Evolutionary conservation across 2,888 invertebrate species (phyloP), one percentile per base, ranked within the genome.

Genomic region (Pandemis heparana): DNA sequence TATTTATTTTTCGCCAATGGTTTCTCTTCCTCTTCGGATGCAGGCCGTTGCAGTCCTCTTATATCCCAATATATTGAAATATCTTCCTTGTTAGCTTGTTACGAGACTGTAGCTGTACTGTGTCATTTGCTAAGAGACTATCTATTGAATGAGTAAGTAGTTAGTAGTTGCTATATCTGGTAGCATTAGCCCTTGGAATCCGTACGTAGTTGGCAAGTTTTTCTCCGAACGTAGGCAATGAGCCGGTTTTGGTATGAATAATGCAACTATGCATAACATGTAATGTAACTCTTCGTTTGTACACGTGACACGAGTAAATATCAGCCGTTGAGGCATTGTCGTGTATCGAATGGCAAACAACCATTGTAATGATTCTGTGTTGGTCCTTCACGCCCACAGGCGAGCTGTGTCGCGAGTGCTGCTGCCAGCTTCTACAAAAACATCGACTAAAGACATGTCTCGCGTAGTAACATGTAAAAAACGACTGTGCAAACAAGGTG

Each of bases 201-300:
- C 65, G 10, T 60, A 61, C 16, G 43, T 64, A 48, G 59, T 65
- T 74, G 64, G 70, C 61, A 70, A 64, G 68, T 70, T 69, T 73
- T 73, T 74, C 70, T 70, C 32, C 60, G 74, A 74, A 74, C 59
- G 53, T 74, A 60, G 43, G 64, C 70, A 70, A 61, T 48, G 60
- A 70, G 74, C 69, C 65, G 60, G 74, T 65, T 73, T 74, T 61
- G 62, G 63, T 79, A 89, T 91, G 89, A 92, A 91, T 92, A 89
- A 92, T 92, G 88, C 86, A 90, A 78, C 75, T 85, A 91, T 90
- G 91, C 87, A 87, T 90, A 92, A 83, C 84, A 80, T 83, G 81
- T 85, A 83, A 86, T 86, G 88, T 89, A 87, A 88, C 90, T 88
- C 90, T 88, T 85, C 83, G 85, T 81, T 84, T 80, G 77, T 79